These are phyloP conservation scores for Chamaea fasciata DNA, from an alignment of 2,113 vertebrate genomes.

Conservation along the genomic window DNA sequence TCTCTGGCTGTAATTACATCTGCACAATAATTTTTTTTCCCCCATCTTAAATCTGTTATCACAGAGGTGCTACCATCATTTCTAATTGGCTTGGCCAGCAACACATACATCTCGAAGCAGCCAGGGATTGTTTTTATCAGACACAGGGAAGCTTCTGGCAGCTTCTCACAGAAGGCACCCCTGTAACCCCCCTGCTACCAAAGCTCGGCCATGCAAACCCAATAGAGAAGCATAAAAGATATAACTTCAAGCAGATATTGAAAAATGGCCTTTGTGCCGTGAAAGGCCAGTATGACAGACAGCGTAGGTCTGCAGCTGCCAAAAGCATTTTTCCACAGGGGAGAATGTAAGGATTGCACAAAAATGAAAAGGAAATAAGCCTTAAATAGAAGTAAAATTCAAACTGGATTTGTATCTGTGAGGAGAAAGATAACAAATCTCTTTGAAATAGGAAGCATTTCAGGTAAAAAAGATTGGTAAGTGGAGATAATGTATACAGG, in stretches of 20 bases:
- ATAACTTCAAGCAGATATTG: neutral
- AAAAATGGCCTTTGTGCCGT: neutral
- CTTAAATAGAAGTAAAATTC: neutral
- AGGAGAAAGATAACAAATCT: neutral
- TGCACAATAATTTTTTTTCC: neutral
- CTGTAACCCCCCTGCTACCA: neutral
- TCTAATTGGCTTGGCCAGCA: neutral
- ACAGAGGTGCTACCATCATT: neutral
- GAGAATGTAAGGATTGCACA: neutral
- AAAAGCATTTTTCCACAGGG: neutral
- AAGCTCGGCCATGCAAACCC: neutral
- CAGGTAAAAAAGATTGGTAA: neutral
- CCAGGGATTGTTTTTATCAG: neutral
- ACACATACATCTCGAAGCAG: neutral
- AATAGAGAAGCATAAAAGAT: neutral
- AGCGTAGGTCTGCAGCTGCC: neutral
- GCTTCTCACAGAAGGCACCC: neutral
- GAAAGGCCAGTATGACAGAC: neutral
- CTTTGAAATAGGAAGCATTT: neutral
- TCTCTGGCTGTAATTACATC: neutral
- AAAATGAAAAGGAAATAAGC: neutral
- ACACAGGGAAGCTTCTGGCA: neutral
- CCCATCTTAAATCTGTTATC: neutral
- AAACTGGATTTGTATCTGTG: neutral
- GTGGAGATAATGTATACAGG: neutral